Evolutionary conservation across 2,888 invertebrate species (phyloP), one percentile per base, ranked within the genome.

Genomic region (Pterostichus madidus): DNA sequence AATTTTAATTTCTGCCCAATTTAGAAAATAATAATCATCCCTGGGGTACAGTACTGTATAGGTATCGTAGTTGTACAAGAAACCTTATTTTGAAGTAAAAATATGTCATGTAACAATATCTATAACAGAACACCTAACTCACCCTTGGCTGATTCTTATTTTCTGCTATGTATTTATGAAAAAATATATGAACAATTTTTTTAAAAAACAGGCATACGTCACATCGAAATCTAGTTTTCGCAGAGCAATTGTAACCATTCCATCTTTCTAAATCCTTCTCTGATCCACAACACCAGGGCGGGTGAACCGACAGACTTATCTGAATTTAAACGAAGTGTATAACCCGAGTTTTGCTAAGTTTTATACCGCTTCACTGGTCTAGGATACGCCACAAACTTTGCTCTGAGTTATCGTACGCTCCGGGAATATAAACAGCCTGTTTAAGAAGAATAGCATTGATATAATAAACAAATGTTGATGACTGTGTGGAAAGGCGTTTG

Each of bases 251-350:
- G 24, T 24, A 24, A 24, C 24, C 24, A 7, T 44, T 44, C 11
- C 44, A 2, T 44, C 7, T 10, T 44, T 7, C 7, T 10, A 44
- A 44, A 44, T 44, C 11, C 11, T 44, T 44, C 11, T 44, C 44
- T 11, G 11, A 7, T 44, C 8, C 8, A 11, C 11, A 44, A 4
- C 5, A 11, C 2, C 44, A 44, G 44, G 1, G 44, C 49, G 10
- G 11, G 11, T n/a, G n/a, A n/a, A 13, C 49, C 39, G 53, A 15
- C 15, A 53, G 59, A 59, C n/a, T 59, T 59, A 31, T 59, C 59
- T 59, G 59, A 59, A 59, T 59, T 59, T 59, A 59, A 59, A 59
- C 59, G 59, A 59, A 59, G 59, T 59, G 59, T 59, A 59, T 59
- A 59, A 59, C n/a, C 59, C 13, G 46, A 71, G 17, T 71, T 71